Evolutionary conservation across 2,888 invertebrate genomes (phyloP), one percentile per base, ranked within the genome.

Genomic region (Trachelus troglodyta): DNA sequence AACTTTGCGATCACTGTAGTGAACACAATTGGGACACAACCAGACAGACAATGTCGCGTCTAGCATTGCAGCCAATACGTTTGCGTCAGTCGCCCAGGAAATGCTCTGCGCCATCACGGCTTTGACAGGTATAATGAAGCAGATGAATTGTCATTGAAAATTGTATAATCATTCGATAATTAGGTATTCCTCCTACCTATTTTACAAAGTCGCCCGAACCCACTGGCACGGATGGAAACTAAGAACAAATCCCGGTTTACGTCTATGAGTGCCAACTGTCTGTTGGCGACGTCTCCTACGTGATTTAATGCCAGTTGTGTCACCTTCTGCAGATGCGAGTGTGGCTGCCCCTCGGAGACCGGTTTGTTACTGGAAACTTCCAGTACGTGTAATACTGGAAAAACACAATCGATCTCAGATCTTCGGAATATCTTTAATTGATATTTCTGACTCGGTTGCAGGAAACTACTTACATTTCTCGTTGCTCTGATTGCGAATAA

Each of bases 191-290:
- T 34, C 79, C 56, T 79, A 91, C 91, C 91, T 83, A 91, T 91
- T 86, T 91, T 91, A 69, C 91, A 90, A 34, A 90, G 87, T 80
- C 89, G 87, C 1, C 90, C 90, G 77, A 90, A 91, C 9, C 91
- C 91, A 79, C 85, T 85, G 9, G 87, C 94, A 88, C 95, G 94
- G 12, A 96, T 93, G 79, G 96, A 94, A 4, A 97, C 94, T 31
- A 99, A 93, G 90, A 96, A 97, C 30, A 99, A 92, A 91, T 99
- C 98, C 85, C 95, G 94, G 89, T 98, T 98, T 86, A 94, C 95
- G 92, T 99, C 99, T 35, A 99, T 93, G 79, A 99, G 93, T 0
- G 98, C 98, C 73, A 99, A 92, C 86, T 96, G 96, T 82, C 99
- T 94, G 86, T 97, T 97, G 68, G 94, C 94, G 0, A 95, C 90